phyloP scores from a whole-genome alignment of 2,113 vertebrate species.

The Ardeotis arabs region DNA sequence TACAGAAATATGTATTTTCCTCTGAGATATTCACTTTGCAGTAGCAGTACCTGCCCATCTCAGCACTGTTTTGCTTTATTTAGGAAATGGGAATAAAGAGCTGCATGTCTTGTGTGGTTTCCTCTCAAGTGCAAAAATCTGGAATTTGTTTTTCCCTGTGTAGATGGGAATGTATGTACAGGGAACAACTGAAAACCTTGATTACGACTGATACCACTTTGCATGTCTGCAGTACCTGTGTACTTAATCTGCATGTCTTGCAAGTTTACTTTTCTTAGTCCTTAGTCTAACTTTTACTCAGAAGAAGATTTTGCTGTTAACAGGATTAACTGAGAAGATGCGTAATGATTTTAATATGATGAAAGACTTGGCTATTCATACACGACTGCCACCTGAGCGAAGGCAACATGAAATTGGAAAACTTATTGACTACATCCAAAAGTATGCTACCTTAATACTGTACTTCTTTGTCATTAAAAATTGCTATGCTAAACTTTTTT shows the following conservation, averaged over 20 bases:
- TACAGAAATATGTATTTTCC: not conserved
- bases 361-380: constrained; percentile 88
- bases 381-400: constrained; percentile 84
- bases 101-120: not conserved
- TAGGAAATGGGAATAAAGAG: not conserved
- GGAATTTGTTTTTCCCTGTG: not conserved
- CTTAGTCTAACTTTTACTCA: not conserved
- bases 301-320: not conserved
- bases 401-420: constrained; percentile 81
- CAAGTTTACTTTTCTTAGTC: not conserved
- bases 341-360: constrained; percentile 88
- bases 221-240: accelerated
- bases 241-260: not conserved
- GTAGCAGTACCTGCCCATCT: not conserved
- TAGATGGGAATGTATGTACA: not conserved
- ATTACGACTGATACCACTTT: not conserved
- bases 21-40: not conserved
- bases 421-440: constrained; percentile 81
- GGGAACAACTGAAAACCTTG: not conserved
- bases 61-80: not conserved
- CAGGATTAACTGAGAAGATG: constrained; percentile 94
- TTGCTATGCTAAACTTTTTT: accelerated
- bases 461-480: accelerated
- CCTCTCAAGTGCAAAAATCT: not conserved
- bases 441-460: constrained; percentile 58